Conservation (phyloP, 2,113 vertebrate species). For the Xiphophorus couchianus region DNA sequence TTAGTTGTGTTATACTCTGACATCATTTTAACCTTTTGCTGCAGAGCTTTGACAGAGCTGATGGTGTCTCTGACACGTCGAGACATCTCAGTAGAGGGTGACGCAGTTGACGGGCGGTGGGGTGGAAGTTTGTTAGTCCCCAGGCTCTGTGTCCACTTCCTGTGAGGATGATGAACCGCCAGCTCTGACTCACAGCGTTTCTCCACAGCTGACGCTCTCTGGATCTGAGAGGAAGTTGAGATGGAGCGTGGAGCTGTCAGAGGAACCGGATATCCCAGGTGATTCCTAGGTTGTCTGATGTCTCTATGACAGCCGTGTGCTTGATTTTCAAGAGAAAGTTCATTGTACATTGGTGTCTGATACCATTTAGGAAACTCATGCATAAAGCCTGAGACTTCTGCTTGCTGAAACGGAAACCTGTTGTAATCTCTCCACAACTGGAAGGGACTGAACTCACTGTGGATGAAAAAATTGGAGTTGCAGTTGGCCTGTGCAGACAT, state of each 20-base stretch:
- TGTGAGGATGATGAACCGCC: conserved; percentile 75
- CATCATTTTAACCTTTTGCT: conserved; percentile 68
- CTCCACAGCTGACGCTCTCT: conserved; percentile 69
- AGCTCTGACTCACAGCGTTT: conserved; percentile 78
- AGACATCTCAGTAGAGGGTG: conserved; percentile 74
- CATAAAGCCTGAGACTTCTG: conserved; percentile 65
- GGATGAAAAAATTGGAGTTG: conserved; percentile 87
- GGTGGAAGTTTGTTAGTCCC: conserved; percentile 67
- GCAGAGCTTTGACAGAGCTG: conserved; percentile 67
- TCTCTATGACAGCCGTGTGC: conserved; percentile 50
- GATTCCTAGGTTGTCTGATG: conserved; percentile 49
- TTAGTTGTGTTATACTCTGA: conserved; percentile 51
- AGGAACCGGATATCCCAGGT: conserved; percentile 40
- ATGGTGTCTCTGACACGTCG: conserved; percentile 71
- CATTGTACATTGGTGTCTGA: conserved; percentile 77
- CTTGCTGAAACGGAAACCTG: conserved; percentile 78
- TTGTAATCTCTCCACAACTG: conserved; percentile 90
- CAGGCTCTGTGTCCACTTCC: conserved; percentile 79
- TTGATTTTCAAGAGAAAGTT: conserved; percentile 62
- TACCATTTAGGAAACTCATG: conserved; percentile 73
- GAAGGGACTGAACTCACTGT: conserved; percentile 97
- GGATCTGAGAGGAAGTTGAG: conserved; percentile 62
- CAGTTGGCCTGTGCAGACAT: conserved; percentile 78
- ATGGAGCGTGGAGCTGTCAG: conserved; percentile 29
- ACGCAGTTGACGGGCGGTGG: conserved; percentile 78